Conservation (phyloP, 2,888 invertebrate species). For the Acrobasis suavella region DNA sequence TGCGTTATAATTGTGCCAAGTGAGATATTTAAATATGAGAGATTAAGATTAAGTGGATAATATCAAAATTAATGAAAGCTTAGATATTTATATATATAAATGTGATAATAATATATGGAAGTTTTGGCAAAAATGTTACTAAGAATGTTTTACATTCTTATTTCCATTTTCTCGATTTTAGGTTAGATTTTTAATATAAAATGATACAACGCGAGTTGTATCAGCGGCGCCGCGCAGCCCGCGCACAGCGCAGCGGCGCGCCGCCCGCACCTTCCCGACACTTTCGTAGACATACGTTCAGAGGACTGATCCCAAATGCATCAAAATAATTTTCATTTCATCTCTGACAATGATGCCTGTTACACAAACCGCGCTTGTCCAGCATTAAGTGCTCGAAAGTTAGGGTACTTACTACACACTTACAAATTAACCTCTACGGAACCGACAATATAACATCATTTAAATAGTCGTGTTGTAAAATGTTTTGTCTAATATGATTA, state of each 20-base stretch:
- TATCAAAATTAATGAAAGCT: conserved; percentile 78
- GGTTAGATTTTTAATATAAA: conserved; percentile 53
- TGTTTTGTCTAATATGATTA: too few species aligned
- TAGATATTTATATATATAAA: conserved; percentile 78
- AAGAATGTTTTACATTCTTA: conserved; percentile 65
- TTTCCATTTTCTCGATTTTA: conserved; percentile 59
- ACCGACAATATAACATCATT: neutral
- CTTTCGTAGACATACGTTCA: conserved; percentile 30
- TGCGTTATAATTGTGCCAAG: conserved; percentile 80
- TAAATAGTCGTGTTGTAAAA: neutral
- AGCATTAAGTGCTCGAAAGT: neutral
- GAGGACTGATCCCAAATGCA: conserved; percentile 51
- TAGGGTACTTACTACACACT: neutral
- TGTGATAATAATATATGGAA: conserved; percentile 81
- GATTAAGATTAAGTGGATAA: conserved; percentile 80
- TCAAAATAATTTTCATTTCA: conserved; percentile 60
- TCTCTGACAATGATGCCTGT: conserved; percentile 25
- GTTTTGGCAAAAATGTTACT: conserved; percentile 70
- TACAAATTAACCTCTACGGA: neutral
- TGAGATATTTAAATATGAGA: conserved; percentile 77
- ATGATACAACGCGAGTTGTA: conserved; percentile 39
- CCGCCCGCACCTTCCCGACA: conserved; percentile 20
- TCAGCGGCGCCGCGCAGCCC: conserved; percentile 20
- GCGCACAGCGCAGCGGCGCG: neutral
- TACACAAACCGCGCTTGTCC: conserved; percentile 2